These are phyloP conservation scores for Hiodon tergisus DNA, from an alignment of 2,113 vertebrate species.

Conservation along the genomic window DNA sequence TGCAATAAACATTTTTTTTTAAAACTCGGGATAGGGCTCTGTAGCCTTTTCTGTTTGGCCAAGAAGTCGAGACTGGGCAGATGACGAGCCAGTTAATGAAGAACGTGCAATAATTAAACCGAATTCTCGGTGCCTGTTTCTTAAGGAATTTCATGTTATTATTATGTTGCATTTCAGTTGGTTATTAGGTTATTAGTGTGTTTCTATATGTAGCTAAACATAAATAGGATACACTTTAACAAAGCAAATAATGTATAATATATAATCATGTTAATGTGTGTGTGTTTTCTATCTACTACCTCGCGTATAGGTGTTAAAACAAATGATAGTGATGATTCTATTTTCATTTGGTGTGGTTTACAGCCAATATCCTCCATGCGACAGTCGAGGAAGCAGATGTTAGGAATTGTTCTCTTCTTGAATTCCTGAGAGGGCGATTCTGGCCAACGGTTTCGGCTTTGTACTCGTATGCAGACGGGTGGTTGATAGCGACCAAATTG, in stretches of 20 bases:
- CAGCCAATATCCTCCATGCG: constrained; percentile 78
- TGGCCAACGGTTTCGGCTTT: constrained; percentile 76
- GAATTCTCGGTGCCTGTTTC: not conserved
- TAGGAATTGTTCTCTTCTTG: constrained; percentile 77
- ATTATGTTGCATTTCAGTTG: too few relatives aligned
- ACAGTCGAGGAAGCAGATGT: constrained; percentile 97
- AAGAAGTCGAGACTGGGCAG: constrained; percentile 25
- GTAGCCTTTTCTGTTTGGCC: constrained; percentile 32
- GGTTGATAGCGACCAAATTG: constrained; percentile 70
- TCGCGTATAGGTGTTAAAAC: too few relatives aligned
- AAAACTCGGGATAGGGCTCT: constrained; percentile 15
- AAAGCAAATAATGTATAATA: too few relatives aligned
- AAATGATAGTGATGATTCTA: constrained; percentile 59
- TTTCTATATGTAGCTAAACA: too few relatives aligned
- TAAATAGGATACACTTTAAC: too few relatives aligned
- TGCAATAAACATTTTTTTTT: constrained; percentile 15
- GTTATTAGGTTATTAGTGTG: too few relatives aligned
- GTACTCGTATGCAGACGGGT: constrained; percentile 78
- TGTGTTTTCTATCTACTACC: too few relatives aligned
- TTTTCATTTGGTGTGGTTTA: constrained; percentile 86
- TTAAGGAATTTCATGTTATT: not conserved
- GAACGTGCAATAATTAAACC: constrained; percentile 26
- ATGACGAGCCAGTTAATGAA: constrained; percentile 36
- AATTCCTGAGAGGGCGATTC: constrained; percentile 79
- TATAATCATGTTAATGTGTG: too few relatives aligned